These are phyloP conservation scores for Subanguina moxae DNA, from an alignment of 1,140 invertebrate genomes.

Conservation along the genomic window DNA sequence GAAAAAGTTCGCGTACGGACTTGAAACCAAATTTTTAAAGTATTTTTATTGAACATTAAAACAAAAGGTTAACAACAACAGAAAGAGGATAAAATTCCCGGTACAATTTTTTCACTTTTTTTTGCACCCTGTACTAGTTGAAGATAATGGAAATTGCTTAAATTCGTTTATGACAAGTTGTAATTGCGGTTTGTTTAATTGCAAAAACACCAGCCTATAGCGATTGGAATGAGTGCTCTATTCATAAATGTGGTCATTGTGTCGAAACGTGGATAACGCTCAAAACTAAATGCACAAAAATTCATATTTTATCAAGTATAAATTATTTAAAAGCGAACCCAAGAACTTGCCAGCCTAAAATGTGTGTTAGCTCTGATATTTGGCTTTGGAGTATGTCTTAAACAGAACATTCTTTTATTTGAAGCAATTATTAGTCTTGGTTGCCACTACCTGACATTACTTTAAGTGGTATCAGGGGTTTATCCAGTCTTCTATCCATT, in stretches of 20 bases:
- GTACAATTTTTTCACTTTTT: too few species aligned
- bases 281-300: constrained; percentile 13
- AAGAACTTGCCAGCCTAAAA: constrained; percentile 43
- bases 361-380: constrained; percentile 37
- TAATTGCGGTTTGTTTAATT: too few species aligned
- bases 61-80: constrained; percentile 7
- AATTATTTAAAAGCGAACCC: background rate
- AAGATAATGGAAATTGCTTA: too few species aligned
- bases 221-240: constrained; percentile 35
- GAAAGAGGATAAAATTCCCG: too few species aligned
- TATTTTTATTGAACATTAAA: too few species aligned
- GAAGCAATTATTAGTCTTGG: background rate
- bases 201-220: background rate
- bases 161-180: too few species aligned
- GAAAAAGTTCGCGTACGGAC: too few species aligned
- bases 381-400: constrained; percentile 43
- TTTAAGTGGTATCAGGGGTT: constrained; percentile 31
- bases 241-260: constrained; percentile 48
- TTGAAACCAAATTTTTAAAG: too few species aligned
- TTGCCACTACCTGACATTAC: constrained; percentile 33
- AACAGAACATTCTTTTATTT: background rate
- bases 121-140: too few species aligned
- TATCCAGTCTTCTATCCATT: constrained; percentile 40
- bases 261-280: constrained; percentile 46
- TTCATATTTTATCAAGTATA: background rate